These are phyloP conservation scores for Periparus ater DNA, from an alignment of 2,797 vertebrate genomes.

Conservation along the genomic window DNA sequence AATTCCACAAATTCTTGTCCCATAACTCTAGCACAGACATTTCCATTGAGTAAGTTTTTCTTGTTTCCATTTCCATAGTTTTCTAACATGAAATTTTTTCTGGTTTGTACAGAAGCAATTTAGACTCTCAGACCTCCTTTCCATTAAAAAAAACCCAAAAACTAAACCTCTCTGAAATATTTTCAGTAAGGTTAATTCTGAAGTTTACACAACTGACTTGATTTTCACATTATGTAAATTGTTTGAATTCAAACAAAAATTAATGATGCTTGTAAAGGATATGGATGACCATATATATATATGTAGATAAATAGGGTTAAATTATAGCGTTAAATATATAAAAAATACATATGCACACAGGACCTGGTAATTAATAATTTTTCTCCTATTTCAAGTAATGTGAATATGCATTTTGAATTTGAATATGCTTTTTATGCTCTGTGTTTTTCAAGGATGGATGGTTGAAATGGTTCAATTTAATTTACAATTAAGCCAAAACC, in stretches of 20 bases:
- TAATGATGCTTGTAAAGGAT: background rate
- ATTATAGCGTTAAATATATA: background rate
- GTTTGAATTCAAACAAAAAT: background rate
- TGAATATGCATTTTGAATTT: background rate
- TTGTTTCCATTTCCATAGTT: background rate
- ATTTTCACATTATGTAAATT: background rate
- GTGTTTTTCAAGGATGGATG: background rate
- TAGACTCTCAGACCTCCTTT: background rate
- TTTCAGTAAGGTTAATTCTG: background rate
- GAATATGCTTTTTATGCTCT: background rate
- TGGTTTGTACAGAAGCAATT: background rate
- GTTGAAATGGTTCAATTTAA: background rate
- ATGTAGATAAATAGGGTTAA: background rate
- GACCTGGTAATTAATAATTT: background rate
- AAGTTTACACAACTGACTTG: background rate
- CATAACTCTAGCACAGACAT: background rate
- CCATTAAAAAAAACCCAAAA: background rate
- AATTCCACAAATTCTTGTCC: background rate
- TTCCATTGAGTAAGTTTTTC: background rate
- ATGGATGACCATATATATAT: background rate
- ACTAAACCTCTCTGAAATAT: background rate
- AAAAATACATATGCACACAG: background rate
- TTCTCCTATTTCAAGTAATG: background rate
- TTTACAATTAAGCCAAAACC: background rate
- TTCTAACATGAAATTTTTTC: background rate